phyloP scores from a whole-genome alignment of 2,113 vertebrate genomes.

The Pterocles orientalis region DNA sequence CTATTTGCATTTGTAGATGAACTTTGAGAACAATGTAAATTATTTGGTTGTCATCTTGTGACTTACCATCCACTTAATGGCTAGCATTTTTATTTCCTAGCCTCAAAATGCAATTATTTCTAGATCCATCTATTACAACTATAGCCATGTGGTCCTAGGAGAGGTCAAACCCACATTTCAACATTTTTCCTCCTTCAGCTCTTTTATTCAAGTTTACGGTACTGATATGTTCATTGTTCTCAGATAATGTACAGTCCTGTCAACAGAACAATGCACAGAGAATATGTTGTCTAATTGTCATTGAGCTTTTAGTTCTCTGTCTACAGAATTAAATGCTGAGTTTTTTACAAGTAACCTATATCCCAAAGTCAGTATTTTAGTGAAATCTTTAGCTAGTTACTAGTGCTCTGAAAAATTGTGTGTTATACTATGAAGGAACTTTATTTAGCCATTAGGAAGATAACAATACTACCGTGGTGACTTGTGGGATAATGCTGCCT shows the following conservation, averaged over 20 bases:
- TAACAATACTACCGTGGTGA: neutral
- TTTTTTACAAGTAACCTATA: neutral
- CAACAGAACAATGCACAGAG: constrained; percentile 60
- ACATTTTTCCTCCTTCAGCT: constrained; percentile 62
- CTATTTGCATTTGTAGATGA: constrained; percentile 17
- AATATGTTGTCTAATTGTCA: constrained; percentile 32
- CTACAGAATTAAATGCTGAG: neutral
- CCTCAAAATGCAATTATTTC: constrained; percentile 25
- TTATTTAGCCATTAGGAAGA: neutral
- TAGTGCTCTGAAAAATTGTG: neutral
- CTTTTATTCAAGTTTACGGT: constrained; percentile 48
- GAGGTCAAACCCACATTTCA: constrained; percentile 61
- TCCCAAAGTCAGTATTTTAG: neutral
- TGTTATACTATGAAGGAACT: neutral
- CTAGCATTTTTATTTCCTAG: constrained; percentile 35
- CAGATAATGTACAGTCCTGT: constrained; percentile 48
- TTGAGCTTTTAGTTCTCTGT: constrained; percentile 25
- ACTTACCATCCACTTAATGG: constrained; percentile 23
- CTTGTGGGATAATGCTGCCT: neutral
- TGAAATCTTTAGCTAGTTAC: neutral
- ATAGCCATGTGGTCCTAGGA: constrained; percentile 8
- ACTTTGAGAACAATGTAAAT: constrained; percentile 40
- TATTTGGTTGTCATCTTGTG: constrained; percentile 30
- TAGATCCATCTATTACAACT: neutral
- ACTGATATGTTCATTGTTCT: constrained; percentile 56